Percentiles rank a stretch among this genome's conserved stretches.
Conservation (phyloP, 2,797 vertebrate genomes). For the Chelon auratus region DNA sequence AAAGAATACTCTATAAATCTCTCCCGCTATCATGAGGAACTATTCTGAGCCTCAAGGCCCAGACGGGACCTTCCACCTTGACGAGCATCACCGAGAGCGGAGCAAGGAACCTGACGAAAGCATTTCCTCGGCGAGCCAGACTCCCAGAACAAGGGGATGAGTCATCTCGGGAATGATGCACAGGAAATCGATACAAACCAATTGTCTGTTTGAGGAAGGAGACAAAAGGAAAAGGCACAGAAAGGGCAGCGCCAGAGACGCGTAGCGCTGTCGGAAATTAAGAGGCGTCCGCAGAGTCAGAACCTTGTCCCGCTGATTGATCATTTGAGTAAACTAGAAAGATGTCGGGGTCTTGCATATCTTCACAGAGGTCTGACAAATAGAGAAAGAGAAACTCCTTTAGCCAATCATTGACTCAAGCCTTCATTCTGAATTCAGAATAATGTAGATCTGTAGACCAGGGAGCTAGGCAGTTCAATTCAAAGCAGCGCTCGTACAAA, state of each 20-base stretch:
- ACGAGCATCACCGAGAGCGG: constrained; percentile 48
- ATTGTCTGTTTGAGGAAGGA: constrained; percentile 68
- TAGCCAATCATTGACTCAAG: constrained; percentile 27
- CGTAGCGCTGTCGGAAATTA: constrained; percentile 54
- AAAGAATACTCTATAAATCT: constrained; percentile 68
- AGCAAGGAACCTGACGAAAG: constrained; percentile 53
- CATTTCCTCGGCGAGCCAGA: constrained; percentile 45
- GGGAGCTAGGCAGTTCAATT: not conserved
- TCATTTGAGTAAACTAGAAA: constrained; percentile 45
- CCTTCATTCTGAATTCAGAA: constrained; percentile 26
- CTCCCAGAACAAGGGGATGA: constrained; percentile 60
- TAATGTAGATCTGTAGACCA: not conserved
- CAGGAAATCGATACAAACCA: constrained; percentile 70
- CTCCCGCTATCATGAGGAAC: constrained; percentile 46
- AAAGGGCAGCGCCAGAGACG: constrained; percentile 37
- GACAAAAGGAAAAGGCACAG: constrained; percentile 46
- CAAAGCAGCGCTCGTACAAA: not conserved
- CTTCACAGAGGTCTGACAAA: constrained; percentile 16
- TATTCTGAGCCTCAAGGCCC: constrained; percentile 44
- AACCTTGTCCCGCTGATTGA: constrained; percentile 56
- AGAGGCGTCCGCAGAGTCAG: constrained; percentile 35
- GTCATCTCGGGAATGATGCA: constrained; percentile 67
- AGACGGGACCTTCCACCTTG: constrained; percentile 62
- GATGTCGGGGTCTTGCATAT: constrained; percentile 27
- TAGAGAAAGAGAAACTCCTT: constrained; percentile 14